Percentiles rank a stretch among this genome's conserved stretches.
Evolutionary conservation across 2,797 vertebrate species (phyloP).

Genomic region (Yasuhikotakia modesta): DNA sequence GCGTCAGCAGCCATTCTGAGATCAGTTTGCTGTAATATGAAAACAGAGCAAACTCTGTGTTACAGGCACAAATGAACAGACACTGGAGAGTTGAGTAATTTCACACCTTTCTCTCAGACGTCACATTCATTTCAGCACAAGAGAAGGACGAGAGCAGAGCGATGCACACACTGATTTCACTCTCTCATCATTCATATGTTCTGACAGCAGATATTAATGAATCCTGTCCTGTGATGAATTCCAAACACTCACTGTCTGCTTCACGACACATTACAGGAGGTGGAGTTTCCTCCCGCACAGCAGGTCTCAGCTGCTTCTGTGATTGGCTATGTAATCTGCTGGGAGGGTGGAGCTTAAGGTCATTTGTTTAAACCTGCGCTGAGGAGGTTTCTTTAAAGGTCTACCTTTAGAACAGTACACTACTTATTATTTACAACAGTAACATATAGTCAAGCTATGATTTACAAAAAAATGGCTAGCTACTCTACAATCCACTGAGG

Average conservation of each 20-base stretch:
- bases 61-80: neutral
- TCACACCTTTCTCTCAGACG: neutral
- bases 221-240: constrained; percentile 17
- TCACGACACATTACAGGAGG: neutral
- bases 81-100: constrained; percentile 20
- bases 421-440: no score
- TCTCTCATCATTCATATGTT: constrained; percentile 6
- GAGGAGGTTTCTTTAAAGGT: no score
- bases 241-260: constrained; percentile 1
- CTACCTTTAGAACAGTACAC: neutral
- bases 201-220: constrained; percentile 19
- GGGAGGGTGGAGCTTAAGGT: neutral
- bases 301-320: neutral
- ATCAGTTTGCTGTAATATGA: constrained; percentile 18
- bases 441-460: no score
- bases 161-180: neutral
- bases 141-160: neutral
- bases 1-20: constrained; percentile 37
- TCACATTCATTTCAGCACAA: neutral
- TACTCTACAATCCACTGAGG: no score
- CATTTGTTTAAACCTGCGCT: neutral
- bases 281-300: neutral
- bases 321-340: neutral
- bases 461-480: no score
- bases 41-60: constrained; percentile 23